Percentiles rank a stretch among this genome's conserved stretches.
These are phyloP conservation scores for Cephalopholis sonnerati DNA, from an alignment of 2,113 vertebrate species.

Conservation along the genomic window DNA sequence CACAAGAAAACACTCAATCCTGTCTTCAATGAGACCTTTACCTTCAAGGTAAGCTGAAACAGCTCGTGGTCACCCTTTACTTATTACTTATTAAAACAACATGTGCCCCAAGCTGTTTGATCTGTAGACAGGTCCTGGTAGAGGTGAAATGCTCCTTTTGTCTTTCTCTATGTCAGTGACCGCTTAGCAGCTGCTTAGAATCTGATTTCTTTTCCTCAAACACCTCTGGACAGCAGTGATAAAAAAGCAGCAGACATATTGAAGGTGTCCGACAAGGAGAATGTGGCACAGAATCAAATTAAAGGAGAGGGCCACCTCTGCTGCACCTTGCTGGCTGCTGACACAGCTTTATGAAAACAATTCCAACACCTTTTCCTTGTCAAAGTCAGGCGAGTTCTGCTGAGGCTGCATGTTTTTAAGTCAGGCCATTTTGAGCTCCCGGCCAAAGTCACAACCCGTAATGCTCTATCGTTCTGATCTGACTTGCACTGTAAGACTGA, in stretches of 20 bases:
- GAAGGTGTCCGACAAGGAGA: constrained; percentile 70
- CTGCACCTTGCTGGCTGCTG: constrained; percentile 72
- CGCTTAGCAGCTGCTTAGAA: constrained; percentile 20
- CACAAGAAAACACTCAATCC: constrained; percentile 98
- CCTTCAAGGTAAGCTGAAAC: constrained; percentile 90
- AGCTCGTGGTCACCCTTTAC: neutral
- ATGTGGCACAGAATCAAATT: constrained; percentile 70
- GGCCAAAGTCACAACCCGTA: constrained; percentile 31
- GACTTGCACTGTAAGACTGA: neutral
- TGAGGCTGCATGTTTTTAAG: constrained; percentile 55
- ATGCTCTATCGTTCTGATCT: neutral
- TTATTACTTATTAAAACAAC: constrained; percentile 54
- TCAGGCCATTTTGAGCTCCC: constrained; percentile 19
- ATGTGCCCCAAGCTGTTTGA: constrained; percentile 15
- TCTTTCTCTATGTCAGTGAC: neutral
- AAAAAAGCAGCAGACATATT: constrained; percentile 42
- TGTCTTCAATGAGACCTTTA: constrained; percentile 96
- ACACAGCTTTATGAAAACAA: constrained; percentile 63
- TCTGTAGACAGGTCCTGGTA: constrained; percentile 4
- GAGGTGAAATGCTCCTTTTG: constrained; percentile 12
- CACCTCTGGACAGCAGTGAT: constrained; percentile 44
- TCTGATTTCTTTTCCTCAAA: constrained; percentile 18
- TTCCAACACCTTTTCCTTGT: constrained; percentile 51
- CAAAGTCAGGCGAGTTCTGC: constrained; percentile 62
- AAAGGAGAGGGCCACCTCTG: constrained; percentile 72